Evolutionary conservation across 2,797 vertebrate genomes (phyloP).

Genomic region (Enteromius trimaculatus): DNA sequence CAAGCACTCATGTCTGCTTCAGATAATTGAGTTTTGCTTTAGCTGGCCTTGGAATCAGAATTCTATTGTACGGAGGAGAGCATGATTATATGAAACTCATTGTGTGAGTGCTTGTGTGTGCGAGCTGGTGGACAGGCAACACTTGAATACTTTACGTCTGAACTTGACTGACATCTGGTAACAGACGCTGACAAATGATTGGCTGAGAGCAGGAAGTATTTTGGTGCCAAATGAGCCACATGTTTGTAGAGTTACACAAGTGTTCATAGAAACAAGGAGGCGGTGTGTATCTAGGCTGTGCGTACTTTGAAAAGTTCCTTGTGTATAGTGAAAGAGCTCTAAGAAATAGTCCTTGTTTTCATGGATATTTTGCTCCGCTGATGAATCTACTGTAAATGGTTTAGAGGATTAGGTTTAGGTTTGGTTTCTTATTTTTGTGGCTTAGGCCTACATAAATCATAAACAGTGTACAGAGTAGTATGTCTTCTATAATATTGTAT

Average conservation of each 20-base stretch:
- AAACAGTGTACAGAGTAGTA: background rate
- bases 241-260: constrained; percentile 21
- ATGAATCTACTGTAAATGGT: background rate
- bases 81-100: background rate
- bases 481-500: background rate
- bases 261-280: constrained; percentile 12
- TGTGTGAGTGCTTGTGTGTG: constrained; percentile 21
- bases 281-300: background rate
- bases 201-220: constrained; percentile 16
- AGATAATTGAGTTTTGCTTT: constrained; percentile 7
- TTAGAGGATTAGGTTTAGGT: background rate
- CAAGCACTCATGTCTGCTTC: constrained; percentile 8
- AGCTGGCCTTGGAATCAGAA: constrained; percentile 17
- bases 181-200: background rate
- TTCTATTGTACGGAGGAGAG: constrained; percentile 10
- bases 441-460: background rate
- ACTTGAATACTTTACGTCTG: constrained; percentile 7
- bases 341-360: background rate
- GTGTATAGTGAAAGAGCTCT: background rate
- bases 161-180: constrained; percentile 22
- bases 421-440: background rate
- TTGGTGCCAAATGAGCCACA: background rate
- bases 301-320: constrained; percentile 11
- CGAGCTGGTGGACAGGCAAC: constrained; percentile 6
- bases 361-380: background rate